Percentiles rank a stretch among this genome's conserved stretches.
Conservation (phyloP, 2,888 invertebrate genomes). For the Scaptomyza parva region DNA sequence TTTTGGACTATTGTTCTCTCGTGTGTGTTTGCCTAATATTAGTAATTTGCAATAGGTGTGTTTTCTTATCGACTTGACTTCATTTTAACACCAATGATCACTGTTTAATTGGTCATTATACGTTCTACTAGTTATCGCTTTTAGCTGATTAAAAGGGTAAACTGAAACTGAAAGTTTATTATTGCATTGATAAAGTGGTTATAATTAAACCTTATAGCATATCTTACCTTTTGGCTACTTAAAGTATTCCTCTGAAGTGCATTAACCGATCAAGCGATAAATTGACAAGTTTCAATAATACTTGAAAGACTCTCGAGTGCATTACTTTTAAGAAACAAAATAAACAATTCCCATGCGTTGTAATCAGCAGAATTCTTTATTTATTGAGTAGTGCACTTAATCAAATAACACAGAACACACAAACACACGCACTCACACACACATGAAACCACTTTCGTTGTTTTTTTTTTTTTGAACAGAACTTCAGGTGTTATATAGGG, state of each 20-base stretch:
- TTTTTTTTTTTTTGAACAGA: conserved; percentile 41
- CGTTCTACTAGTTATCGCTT: conserved; percentile 31
- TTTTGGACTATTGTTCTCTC: neutral
- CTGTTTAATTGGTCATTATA: conserved; percentile 53
- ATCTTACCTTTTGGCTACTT: conserved; percentile 15
- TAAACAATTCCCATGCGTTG: conserved; percentile 16
- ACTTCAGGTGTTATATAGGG: conserved; percentile 12
- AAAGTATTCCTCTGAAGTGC: conserved; percentile 26
- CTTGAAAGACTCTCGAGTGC: conserved; percentile 17
- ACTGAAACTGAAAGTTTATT: neutral
- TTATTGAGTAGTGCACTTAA: conserved; percentile 56
- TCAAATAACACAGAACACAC: conserved; percentile 9
- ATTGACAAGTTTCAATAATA: conserved; percentile 8
- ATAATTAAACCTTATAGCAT: neutral
- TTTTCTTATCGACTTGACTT: conserved; percentile 41
- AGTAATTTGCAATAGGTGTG: conserved; percentile 24
- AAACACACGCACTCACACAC: neutral
- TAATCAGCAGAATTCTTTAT: conserved; percentile 34
- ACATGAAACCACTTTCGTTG: conserved; percentile 48
- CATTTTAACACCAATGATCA: conserved; percentile 38
- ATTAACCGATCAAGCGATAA: conserved; percentile 4
- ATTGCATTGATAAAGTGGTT: neutral
- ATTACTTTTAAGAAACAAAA: conserved; percentile 13
- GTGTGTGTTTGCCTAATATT: conserved; percentile 9
- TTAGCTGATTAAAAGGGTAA: conserved; percentile 15